Percentiles rank a stretch among this genome's conserved stretches.
phyloP scores from a whole-genome alignment of 2,888 invertebrate species.

The Drepana falcataria region DNA sequence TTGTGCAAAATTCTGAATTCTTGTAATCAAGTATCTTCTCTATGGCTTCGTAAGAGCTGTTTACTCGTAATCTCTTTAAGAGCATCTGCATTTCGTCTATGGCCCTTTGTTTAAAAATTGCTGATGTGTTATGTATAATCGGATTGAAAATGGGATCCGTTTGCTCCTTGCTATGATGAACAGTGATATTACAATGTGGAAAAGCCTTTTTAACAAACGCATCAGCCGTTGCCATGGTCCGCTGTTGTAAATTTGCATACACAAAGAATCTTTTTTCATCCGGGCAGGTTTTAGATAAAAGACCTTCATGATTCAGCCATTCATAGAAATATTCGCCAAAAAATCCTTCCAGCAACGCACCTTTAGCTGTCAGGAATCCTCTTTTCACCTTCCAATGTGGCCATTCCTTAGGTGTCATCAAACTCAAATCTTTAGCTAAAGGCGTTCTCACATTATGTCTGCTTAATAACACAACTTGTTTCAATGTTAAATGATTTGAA shows the following conservation, averaged over 20 bases:
- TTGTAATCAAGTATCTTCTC: slow-evolving; percentile 51
- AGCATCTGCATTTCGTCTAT: slow-evolving; percentile 39
- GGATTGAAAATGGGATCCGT: slow-evolving; percentile 56
- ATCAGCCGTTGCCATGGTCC: slow-evolving; percentile 52
- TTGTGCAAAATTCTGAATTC: slow-evolving; percentile 46
- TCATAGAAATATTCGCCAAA: slow-evolving; percentile 48
- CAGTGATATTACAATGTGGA: slow-evolving; percentile 47
- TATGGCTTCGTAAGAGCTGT: slow-evolving; percentile 39
- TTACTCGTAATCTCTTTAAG: slow-evolving; percentile 39
- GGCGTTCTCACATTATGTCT: slow-evolving; percentile 60
- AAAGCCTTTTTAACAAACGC: slow-evolving; percentile 54
- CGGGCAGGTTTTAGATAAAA: slow-evolving; percentile 40
- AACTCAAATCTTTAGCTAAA: slow-evolving; percentile 40
- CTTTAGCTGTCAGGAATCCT: slow-evolving; percentile 54
- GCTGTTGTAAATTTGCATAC: slow-evolving; percentile 56
- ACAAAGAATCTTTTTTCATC: slow-evolving; percentile 45
- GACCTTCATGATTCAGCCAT: slow-evolving; percentile 39
- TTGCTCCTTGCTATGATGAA: slow-evolving; percentile 37
- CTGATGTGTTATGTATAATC: slow-evolving; percentile 48
- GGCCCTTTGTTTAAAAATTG: slow-evolving; percentile 36
- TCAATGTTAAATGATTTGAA: slow-evolving; percentile 15
- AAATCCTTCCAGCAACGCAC: slow-evolving; percentile 47
- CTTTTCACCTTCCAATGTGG: slow-evolving; percentile 48
- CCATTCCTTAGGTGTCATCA: slow-evolving; percentile 48
- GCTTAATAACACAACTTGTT: slow-evolving; percentile 51